Conservation (phyloP, 2,113 vertebrate genomes). For the Theristicus caerulescens region DNA sequence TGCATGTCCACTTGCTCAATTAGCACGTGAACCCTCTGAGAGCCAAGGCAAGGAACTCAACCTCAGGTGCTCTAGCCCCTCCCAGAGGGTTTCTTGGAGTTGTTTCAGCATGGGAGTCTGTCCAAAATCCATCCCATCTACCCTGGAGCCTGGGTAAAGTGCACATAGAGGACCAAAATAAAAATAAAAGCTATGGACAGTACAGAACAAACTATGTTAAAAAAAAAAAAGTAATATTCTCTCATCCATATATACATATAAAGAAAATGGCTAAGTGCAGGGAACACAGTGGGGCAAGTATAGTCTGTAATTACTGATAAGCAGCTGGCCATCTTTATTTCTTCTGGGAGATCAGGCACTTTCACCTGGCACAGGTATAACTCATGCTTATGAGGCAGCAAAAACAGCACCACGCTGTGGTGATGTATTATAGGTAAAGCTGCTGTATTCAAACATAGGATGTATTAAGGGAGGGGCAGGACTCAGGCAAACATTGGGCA, state of each 20-base stretch:
- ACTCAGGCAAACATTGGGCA: background rate
- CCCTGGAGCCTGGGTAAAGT: background rate
- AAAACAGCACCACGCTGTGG: background rate
- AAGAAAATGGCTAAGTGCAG: background rate
- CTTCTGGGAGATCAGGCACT: background rate
- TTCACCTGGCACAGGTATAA: background rate
- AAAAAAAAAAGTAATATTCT: background rate
- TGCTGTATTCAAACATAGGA: background rate
- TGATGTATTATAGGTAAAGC: background rate
- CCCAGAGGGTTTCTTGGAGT: background rate
- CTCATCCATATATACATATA: background rate
- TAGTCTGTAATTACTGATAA: background rate
- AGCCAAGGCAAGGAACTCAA: background rate
- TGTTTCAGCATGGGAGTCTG: background rate
- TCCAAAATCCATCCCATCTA: background rate
- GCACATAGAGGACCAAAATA: background rate
- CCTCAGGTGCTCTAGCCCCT: background rate
- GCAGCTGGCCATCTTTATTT: background rate
- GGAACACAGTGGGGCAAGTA: background rate
- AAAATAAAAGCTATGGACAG: background rate
- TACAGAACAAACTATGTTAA: background rate
- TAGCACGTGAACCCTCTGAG: background rate
- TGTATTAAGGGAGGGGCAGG: background rate
- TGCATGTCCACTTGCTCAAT: background rate
- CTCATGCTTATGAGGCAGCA: background rate